These are phyloP conservation scores for Ctenosaura bakeri DNA, from an alignment of 2,797 vertebrate species.

Conservation along the genomic window DNA sequence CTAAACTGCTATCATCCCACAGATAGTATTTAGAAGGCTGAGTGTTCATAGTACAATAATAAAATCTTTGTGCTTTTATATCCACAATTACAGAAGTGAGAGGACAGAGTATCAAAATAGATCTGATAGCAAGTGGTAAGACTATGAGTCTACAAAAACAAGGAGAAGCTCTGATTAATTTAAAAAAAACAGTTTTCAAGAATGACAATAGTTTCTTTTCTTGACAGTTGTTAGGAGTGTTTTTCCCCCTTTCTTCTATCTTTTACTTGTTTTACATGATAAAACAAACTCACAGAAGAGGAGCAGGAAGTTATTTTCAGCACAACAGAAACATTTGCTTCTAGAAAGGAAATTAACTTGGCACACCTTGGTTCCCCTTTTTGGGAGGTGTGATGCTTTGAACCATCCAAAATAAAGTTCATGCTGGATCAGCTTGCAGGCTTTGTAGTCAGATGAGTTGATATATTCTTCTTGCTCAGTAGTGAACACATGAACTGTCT, in stretches of 20 bases:
- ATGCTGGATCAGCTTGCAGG: slow-evolving; percentile 60
- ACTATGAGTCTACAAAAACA: slow-evolving; percentile 12
- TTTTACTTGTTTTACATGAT: slow-evolving; percentile 1
- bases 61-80: background rate
- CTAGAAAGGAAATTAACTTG: slow-evolving; percentile 68
- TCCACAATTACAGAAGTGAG: background rate
- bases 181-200: slow-evolving; percentile 13
- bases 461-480: slow-evolving; percentile 57
- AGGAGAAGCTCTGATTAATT: slow-evolving; percentile 24
- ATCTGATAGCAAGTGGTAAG: background rate
- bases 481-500: slow-evolving; percentile 57
- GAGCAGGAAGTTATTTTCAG: slow-evolving; percentile 61
- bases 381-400: slow-evolving; percentile 43
- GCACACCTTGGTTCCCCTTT: slow-evolving; percentile 60
- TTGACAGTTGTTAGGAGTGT: slow-evolving; percentile 38
- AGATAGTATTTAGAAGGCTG: background rate
- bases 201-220: slow-evolving; percentile 7
- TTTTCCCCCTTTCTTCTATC: background rate
- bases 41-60: background rate
- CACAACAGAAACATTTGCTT: slow-evolving; percentile 63
- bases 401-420: slow-evolving; percentile 59
- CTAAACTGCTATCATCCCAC: background rate
- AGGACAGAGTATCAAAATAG: slow-evolving; percentile 34
- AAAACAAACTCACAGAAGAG: slow-evolving; percentile 39
- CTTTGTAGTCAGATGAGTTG: slow-evolving; percentile 62